These are phyloP conservation scores for Eclectus roratus DNA, from an alignment of 2,113 vertebrate species.

Conservation along the genomic window DNA sequence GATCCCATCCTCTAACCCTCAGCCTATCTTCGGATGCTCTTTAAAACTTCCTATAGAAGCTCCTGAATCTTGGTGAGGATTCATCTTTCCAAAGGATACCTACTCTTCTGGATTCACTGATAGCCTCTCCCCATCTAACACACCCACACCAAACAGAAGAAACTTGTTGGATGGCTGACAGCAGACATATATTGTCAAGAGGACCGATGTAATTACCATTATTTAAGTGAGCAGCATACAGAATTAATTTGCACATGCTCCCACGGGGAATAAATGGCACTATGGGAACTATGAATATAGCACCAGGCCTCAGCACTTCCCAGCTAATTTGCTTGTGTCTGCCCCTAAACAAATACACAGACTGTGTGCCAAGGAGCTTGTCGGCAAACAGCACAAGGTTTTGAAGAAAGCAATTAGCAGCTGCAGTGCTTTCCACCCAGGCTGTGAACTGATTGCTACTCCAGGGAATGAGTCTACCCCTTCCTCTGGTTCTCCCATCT, in stretches of 20 bases:
- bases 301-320: constrained; percentile 4
- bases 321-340: constrained; percentile 43
- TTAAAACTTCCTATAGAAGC: background rate
- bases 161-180: background rate
- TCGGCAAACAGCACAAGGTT: constrained; percentile 9
- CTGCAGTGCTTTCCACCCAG: background rate
- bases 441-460: background rate
- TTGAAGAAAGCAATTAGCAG: constrained; percentile 52
- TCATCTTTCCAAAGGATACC: background rate
- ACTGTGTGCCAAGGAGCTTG: constrained; percentile 47
- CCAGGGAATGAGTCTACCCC: background rate
- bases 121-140: background rate
- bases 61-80: background rate
- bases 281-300: constrained; percentile 16
- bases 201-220: constrained; percentile 42
- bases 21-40: background rate
- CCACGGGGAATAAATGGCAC: constrained; percentile 39
- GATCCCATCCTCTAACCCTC: background rate
- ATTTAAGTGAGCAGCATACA: constrained; percentile 53
- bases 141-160: background rate
- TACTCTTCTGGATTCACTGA: background rate
- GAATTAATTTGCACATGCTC: constrained; percentile 61
- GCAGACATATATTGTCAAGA: background rate
- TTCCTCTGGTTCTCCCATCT: background rate
- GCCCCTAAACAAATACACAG: constrained; percentile 31